A percentile compares a stretch with the other conserved stretches of the same genome.
These are phyloP conservation scores for Pammene aurita DNA, from an alignment of 2,888 invertebrate genomes.

Conservation along the genomic window DNA sequence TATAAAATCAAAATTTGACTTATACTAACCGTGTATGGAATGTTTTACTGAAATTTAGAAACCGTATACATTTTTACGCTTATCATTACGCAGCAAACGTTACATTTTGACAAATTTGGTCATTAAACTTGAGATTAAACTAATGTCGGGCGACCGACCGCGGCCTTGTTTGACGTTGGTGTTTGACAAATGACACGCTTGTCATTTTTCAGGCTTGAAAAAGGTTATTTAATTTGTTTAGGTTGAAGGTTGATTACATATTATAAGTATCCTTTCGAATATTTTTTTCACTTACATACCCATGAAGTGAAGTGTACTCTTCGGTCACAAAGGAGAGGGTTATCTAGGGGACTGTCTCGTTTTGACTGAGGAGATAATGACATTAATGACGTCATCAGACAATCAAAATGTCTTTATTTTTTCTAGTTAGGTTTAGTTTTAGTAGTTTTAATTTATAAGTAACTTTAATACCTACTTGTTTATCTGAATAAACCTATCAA, in stretches of 20 bases:
- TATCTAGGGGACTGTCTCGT: no score
- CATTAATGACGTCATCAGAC: no score
- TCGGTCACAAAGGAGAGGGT: not conserved
- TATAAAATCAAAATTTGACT: not conserved
- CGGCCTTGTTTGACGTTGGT: slow-evolving; percentile 29
- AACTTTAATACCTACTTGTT: no score
- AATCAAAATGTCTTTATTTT: no score
- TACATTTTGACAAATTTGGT: slow-evolving; percentile 29
- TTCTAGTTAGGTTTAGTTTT: no score
- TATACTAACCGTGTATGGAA: slow-evolving; percentile 11
- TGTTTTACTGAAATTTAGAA: slow-evolving; percentile 16
- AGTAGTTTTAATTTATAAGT: no score
- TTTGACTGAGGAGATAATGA: no score
- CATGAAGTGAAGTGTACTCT: no score
- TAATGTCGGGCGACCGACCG: slow-evolving; percentile 7
- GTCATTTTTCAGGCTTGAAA: slow-evolving; percentile 20
- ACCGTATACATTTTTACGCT: slow-evolving; percentile 5
- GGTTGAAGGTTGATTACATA: slow-evolving; percentile 20
- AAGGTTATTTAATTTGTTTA: slow-evolving; percentile 7
- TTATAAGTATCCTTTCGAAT: no score
- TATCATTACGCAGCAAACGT: slow-evolving; percentile 14
- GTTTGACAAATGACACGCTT: slow-evolving; percentile 31
- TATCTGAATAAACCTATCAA: no score
- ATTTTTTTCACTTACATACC: no score
- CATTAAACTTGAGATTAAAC: slow-evolving; percentile 1